Base-by-base conservation (phyloP, 2,797 vertebrate species). In the Eremophila alpestris region DNA sequence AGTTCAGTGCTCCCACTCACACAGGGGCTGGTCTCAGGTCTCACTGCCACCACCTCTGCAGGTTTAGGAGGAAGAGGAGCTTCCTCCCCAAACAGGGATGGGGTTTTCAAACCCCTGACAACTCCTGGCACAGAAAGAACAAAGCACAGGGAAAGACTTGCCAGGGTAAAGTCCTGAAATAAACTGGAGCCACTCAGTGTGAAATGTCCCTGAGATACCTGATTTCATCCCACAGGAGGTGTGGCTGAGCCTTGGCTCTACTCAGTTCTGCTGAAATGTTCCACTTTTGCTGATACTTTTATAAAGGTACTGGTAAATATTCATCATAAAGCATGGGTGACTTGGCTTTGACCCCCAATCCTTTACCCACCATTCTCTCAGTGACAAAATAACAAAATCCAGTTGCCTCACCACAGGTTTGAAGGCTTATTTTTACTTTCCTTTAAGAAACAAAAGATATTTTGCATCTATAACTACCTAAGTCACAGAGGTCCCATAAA, bases 261-360 rank as follows among this genome's bases (percentile, higher is more conserved):
- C 29, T 34, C n/a, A 80, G 38, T 26, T 85, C 55, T 90, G 51
- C 6, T 19, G 48, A 54, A 87, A 67, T 17, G 14, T 75, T 21
- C 10, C 36, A 3, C 34, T 51, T 78, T 55, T 70, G 27, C 38
- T 49, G 45, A 9, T 30, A 6, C 27, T 30, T 46, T 36, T 58
- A 34, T 58, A 34, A 54, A 52, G 2, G 2, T 17, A 18, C 0
- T 2, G 18, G 8, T 16, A 26, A 62, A 17, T 24, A 19, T 13
- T 4, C 5, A 8, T 17, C 4, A 49, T 11, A 58, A 78, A 26
- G 41, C 5, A 32, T 76, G 27, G 26, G 20, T 3, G 32, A 23
- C 43, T 89, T 86, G 4, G 2, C 71, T 70, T 32, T 68, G 17
- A 29, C 24, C 41, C 41, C 5, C 24, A 21, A 2, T 83, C 49